Base-by-base conservation (phyloP, 1,140 invertebrate species). In the Drosophila ficusphila region DNA sequence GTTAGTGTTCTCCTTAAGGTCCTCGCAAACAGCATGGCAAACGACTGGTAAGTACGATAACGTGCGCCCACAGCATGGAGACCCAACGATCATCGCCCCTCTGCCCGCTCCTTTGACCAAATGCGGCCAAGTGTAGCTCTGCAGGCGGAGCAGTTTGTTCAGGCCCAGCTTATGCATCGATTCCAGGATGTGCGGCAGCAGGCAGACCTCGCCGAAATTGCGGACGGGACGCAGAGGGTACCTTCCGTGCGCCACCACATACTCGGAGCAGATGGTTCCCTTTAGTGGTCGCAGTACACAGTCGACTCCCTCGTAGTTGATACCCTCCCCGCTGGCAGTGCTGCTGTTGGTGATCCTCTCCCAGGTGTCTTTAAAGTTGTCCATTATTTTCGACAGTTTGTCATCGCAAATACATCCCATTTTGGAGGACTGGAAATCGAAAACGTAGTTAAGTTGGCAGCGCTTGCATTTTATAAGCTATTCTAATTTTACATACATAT, bases 121-220 rank as follows among this genome's bases (percentile, higher is more conserved):
- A 42, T 83, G 52, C 3, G 79, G 74, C 79, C 79, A 83, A 0
- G 79, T 58, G 31, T 83, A 83, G 39, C 74, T 70, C 23, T 83
- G 79, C 8, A 83, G 11, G 2, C 79, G 74, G 29, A 54, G 29
- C 42, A 83, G 5, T 2, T 56, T 33, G 6, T 14, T 61, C 0
- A 82, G 2, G 5, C 58, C 47, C 57, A 82, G 9, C 1, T 19
- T 25, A 4, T 7, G 29, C 48, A 51, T 36, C 5, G 18, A 21
- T 21, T 36, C 29, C 8, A 36, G 7, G 3, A 51, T 51, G n/a
- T 51, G 48, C n/a, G 48, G 48, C 8, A 51, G 48, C 48, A 51
- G 42, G 0, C 2, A 4, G 2, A 76, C 44, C 16, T 85, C 79
- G 1, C 11, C n/a, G 2, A 79, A n/a, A 0, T 39, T 29, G 2